phyloP scores from a whole-genome alignment of 2,888 invertebrate species.

The Taphrorychus bicolor region DNA sequence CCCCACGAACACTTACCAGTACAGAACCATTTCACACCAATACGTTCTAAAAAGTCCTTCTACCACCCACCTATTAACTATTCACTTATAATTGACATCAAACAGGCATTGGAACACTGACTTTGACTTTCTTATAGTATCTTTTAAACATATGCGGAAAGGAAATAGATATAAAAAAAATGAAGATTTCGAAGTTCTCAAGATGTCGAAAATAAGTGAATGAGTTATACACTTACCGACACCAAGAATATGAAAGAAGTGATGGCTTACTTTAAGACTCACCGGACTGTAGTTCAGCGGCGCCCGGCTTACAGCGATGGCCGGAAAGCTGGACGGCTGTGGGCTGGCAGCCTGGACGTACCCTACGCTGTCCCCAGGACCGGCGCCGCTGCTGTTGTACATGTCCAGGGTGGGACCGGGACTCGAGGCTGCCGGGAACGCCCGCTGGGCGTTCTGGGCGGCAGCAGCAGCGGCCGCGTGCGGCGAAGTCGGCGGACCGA shows the following conservation, averaged over 20 bases:
- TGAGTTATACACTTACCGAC: background rate
- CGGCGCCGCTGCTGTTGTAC: conserved; percentile 74
- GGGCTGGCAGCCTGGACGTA: conserved; percentile 98
- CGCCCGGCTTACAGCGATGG: conserved; percentile 91
- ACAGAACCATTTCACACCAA: too few species aligned
- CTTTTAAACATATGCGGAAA: too few species aligned
- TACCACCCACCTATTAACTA: too few species aligned
- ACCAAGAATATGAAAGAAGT: background rate
- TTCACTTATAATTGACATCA: too few species aligned
- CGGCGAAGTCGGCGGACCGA: conserved; percentile 84
- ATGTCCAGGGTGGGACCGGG: conserved; percentile 92
- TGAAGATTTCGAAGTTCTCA: too few species aligned
- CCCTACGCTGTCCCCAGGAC: conserved; percentile 79
- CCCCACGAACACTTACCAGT: too few species aligned
- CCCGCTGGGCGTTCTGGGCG: conserved; percentile 74
- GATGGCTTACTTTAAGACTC: conserved; percentile 58
- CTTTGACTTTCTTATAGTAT: too few species aligned
- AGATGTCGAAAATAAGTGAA: too few species aligned
- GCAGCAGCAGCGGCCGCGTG: conserved; percentile 71
- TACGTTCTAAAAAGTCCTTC: too few species aligned
- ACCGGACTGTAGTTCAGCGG: conserved; percentile 94
- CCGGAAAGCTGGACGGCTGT: conserved; percentile 94
- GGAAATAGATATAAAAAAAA: too few species aligned
- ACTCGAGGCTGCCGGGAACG: conserved; percentile 91
- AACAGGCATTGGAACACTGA: too few species aligned